Evolutionary conservation across 2,113 vertebrate species (phyloP).

Genomic region (Danionella cerebrum): DNA sequence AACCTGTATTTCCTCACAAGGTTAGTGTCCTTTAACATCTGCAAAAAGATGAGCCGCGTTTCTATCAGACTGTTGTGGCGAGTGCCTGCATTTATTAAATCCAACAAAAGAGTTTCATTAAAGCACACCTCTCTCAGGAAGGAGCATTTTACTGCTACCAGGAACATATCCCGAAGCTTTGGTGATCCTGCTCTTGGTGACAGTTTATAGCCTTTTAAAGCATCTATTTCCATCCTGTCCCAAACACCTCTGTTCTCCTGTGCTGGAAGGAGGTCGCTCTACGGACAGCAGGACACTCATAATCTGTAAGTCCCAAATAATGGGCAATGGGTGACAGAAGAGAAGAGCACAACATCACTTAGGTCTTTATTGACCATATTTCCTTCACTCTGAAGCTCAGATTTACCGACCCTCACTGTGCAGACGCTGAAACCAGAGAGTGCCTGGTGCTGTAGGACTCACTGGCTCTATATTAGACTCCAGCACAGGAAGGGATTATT

Average conservation of each 20-base stretch:
- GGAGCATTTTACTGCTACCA: not conserved
- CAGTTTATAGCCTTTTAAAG: constrained; percentile 7
- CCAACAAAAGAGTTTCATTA: no score
- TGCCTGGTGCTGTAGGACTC: constrained; percentile 11
- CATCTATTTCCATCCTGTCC: constrained; percentile 12
- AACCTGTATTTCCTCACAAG: no score
- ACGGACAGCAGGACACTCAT: not conserved
- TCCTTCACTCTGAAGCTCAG: constrained; percentile 30
- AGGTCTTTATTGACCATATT: constrained; percentile 41
- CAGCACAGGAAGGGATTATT: constrained; percentile 30
- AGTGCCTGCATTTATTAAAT: no score
- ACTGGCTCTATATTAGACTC: constrained; percentile 20
- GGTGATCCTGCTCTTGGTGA: constrained; percentile 4
- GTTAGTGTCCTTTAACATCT: no score
- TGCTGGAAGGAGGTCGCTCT: constrained; percentile 13
- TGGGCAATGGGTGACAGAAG: constrained; percentile 9
- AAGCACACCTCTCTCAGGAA: not conserved
- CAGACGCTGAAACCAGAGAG: not conserved
- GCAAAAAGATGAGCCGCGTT: no score
- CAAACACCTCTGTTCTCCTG: constrained; percentile 6
- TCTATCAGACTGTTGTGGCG: no score
- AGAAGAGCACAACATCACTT: constrained; percentile 33
- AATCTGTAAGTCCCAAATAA: constrained; percentile 16
- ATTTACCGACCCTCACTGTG: constrained; percentile 27
- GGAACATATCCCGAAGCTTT: not conserved